A percentile compares a stretch with the other conserved stretches of the same genome.
phyloP scores from a whole-genome alignment of 2,888 invertebrate genomes.

The Philereme transversata region DNA sequence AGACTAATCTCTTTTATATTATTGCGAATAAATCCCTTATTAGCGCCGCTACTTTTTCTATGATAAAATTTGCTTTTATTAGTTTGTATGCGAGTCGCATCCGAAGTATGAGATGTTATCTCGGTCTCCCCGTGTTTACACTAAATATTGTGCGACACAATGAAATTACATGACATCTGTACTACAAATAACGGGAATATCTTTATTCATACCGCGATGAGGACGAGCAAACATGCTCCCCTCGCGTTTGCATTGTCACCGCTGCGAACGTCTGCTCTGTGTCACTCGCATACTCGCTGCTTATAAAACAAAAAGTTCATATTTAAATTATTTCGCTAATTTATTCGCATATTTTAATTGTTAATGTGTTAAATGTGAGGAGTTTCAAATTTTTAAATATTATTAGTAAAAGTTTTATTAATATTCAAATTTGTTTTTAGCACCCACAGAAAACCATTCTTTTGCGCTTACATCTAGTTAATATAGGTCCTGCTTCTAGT shows the following conservation, averaged over 20 bases:
- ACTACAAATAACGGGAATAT: slow-evolving; percentile 83
- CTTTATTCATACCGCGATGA: slow-evolving; percentile 81
- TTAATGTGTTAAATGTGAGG: too few relatives aligned
- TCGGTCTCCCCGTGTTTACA: slow-evolving; percentile 79
- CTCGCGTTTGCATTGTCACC: slow-evolving; percentile 69
- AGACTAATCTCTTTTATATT: slow-evolving; percentile 70
- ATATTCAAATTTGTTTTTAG: too few relatives aligned
- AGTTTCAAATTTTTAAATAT: too few relatives aligned
- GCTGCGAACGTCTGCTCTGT: slow-evolving; percentile 72
- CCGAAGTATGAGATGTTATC: slow-evolving; percentile 77
- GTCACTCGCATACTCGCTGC: slow-evolving; percentile 55
- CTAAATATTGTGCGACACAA: slow-evolving; percentile 82
- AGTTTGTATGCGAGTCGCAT: slow-evolving; percentile 62
- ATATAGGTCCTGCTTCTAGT: too few relatives aligned
- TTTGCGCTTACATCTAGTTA: too few relatives aligned
- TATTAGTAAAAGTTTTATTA: too few relatives aligned
- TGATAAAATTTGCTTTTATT: slow-evolving; percentile 72
- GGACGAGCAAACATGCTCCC: slow-evolving; percentile 69
- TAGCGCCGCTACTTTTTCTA: slow-evolving; percentile 60
- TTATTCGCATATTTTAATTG: too few relatives aligned
- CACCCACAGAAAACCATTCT: too few relatives aligned
- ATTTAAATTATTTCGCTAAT: slow-evolving; percentile 12
- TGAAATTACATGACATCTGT: slow-evolving; percentile 84
- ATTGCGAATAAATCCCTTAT: slow-evolving; percentile 75
- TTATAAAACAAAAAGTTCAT: slow-evolving; percentile 42